Conservation (phyloP, 2,113 vertebrate species). For the Dermatemys mawii region DNA sequence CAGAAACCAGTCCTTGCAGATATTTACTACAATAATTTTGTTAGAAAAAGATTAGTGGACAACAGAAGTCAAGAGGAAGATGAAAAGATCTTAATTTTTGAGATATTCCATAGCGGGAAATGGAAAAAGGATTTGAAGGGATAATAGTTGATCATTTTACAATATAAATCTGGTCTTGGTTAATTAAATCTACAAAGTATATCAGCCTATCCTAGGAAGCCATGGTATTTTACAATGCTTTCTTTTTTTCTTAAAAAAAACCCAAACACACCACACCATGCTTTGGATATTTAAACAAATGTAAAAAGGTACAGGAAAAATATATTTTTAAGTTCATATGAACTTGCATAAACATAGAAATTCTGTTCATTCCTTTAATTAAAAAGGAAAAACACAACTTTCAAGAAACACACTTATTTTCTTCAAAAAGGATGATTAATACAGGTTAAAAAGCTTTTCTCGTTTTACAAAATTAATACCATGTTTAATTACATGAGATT, state of each 20-base stretch:
- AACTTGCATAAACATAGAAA: conserved; percentile 66
- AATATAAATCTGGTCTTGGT: conserved; percentile 76
- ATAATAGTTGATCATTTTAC: conserved; percentile 66
- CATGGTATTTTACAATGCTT: conserved; percentile 52
- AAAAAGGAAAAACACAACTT: conserved; percentile 62
- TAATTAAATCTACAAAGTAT: conserved; percentile 76
- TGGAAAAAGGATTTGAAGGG: conserved; percentile 40
- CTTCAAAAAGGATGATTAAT: conserved; percentile 67
- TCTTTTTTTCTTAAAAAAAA: conserved; percentile 67
- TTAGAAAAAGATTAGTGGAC: conserved; percentile 1
- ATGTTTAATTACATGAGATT: conserved; percentile 75
- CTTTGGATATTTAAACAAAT: conserved; percentile 69
- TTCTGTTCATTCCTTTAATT: conserved; percentile 68
- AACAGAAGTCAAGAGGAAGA: not conserved
- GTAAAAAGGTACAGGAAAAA: conserved; percentile 30
- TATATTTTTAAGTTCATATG: conserved; percentile 53
- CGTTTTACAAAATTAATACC: conserved; percentile 74
- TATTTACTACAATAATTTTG: not conserved
- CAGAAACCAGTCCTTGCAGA: not conserved
- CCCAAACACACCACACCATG: no score
- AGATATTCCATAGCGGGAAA: conserved; percentile 31
- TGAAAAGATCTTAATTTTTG: conserved; percentile 25
- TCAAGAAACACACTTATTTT: conserved; percentile 60
- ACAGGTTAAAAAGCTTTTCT: conserved; percentile 68
- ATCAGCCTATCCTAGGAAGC: conserved; percentile 67